Base-by-base conservation (phyloP, 2,113 vertebrate species). In the Poeciliopsis occidentalis region DNA sequence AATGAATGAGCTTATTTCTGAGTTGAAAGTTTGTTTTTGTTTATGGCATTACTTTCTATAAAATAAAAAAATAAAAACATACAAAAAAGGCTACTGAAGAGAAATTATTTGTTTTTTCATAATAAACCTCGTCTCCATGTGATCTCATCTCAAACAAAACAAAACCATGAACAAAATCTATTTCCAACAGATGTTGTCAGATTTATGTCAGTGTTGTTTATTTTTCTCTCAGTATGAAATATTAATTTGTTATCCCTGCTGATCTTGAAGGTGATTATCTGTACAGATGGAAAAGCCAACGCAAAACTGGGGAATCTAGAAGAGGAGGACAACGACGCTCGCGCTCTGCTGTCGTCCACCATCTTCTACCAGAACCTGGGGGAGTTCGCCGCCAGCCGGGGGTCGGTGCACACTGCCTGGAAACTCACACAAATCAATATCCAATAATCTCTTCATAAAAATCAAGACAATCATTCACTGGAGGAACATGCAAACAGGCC, bases 231-330 rank as follows among this genome's bases (percentile, higher is more conserved):
- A 67, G 32, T 68, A 41, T 60, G 29, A 8, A 60, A 27, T 74
- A 3, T 75, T 73, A 65, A 76, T 78, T 34, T 24, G 51, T 11
- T 83, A 57, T 81, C 15, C 57, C 51, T 81, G n/a, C 81, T 80
- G 83, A 80, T 86, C 37, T 64, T 34, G 1, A 88, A 95, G 95
- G 94, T 95, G 64, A 93, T 95, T 66, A 91, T 95, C 79, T 95
- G 94, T 78, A 95, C 94, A 67, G 94, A 95, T 17, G 94, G 95
- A 60, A 94, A 91, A 83, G 94, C 95, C 54, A 95, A 95, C 88
- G 91, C 93, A 22, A 87, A 85, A 3, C 67, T 95, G 61, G 95
- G 95, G 19, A 92, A 94, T 68, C 87, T 95, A 44, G 91, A 94
- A 37, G 85, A 79, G 44, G 90, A 93, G 60, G 93, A 94, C 41